These are phyloP conservation scores for Panopea generosa DNA, from an alignment of 2,888 invertebrate species.

Conservation along the genomic window DNA sequence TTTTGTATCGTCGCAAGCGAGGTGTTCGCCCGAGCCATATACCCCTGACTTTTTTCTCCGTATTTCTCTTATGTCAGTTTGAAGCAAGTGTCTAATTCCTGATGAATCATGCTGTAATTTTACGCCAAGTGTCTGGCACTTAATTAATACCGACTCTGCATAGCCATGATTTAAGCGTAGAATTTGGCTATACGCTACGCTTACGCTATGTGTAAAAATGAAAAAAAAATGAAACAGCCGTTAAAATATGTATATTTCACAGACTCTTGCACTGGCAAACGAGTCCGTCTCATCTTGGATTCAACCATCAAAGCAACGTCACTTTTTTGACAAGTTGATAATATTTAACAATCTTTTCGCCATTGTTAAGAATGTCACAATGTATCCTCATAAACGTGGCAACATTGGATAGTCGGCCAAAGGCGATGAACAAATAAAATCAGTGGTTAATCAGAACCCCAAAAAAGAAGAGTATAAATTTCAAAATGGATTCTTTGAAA, in stretches of 20 bases:
- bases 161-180: no score
- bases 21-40: no score
- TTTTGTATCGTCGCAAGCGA: no score
- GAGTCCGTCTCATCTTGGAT: conserved; percentile 24
- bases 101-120: no score
- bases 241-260: conserved; percentile 30
- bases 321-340: conserved; percentile 35
- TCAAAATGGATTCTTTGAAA: conserved; percentile 51
- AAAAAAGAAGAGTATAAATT: conserved; percentile 49
- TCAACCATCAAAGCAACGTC: conserved; percentile 2
- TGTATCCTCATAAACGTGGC: conserved; percentile 23
- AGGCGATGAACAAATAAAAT: conserved; percentile 58
- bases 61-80: no score
- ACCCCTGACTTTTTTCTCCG: no score
- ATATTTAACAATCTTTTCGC: conserved; percentile 33
- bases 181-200: no score
- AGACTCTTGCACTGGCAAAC: conserved; percentile 25
- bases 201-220: no score
- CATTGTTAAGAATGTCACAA: conserved; percentile 32
- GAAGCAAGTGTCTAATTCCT: no score
- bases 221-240: neutral
- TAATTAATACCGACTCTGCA: no score
- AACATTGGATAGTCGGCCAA: conserved; percentile 17
- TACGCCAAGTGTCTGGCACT: no score
- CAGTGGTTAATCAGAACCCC: conserved; percentile 51